Percentiles rank a stretch among this genome's conserved stretches.
These are phyloP conservation scores for Coptotermes formosanus DNA, from an alignment of 1,140 invertebrate genomes.

Conservation along the genomic window DNA sequence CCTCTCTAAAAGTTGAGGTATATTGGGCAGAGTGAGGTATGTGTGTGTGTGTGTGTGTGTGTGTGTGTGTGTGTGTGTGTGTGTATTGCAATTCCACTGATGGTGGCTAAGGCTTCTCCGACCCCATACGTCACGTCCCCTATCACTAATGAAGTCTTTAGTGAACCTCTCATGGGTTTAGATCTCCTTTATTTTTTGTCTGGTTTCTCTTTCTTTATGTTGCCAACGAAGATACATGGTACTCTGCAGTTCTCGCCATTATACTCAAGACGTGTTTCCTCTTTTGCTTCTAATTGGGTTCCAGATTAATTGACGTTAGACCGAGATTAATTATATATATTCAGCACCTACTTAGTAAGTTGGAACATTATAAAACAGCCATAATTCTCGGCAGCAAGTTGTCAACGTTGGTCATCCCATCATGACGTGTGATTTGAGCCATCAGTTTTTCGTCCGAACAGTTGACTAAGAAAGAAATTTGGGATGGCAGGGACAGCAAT, in stretches of 20 bases:
- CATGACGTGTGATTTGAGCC: too few species aligned
- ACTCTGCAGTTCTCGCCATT: not conserved
- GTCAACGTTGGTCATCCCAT: too few species aligned
- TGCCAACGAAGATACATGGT: not conserved
- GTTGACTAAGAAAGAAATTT: too few species aligned
- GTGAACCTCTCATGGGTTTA: not conserved
- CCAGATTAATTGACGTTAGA: not conserved
- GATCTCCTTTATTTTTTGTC: not conserved
- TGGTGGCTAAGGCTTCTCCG: not conserved
- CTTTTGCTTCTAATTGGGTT: not conserved
- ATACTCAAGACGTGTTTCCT: not conserved
- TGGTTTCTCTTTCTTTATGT: not conserved
- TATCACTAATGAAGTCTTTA: not conserved
- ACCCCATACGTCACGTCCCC: not conserved
- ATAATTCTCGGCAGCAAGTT: too few species aligned
- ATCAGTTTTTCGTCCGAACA: too few species aligned
- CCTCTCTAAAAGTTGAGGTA: not conserved
- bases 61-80: too few species aligned
- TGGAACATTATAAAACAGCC: too few species aligned
- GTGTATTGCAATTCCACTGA: not conserved
- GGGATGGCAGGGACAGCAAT: too few species aligned
- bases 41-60: too few species aligned
- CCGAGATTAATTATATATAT: too few species aligned
- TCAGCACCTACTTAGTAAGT: too few species aligned
- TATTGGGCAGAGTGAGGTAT: not conserved